Conservation (phyloP, 2,797 vertebrate species). For the Ciconia nigra region DNA sequence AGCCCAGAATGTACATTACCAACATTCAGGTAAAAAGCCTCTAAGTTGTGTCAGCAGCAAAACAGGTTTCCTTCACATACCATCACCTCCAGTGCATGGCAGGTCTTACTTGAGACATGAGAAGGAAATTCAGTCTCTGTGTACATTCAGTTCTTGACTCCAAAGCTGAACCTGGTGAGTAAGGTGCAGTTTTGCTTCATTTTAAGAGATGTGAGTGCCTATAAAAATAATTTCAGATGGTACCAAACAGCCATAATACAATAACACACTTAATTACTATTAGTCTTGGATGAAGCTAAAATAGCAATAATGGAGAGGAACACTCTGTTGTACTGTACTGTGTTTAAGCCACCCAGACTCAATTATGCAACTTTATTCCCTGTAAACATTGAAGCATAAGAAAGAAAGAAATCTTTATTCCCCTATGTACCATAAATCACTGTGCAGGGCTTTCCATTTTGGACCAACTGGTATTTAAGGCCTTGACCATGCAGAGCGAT, state of each 20-base stretch:
- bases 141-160: neutral
- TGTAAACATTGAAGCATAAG: neutral
- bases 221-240: neutral
- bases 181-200: neutral
- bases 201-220: neutral
- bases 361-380: neutral
- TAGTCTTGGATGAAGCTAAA: neutral
- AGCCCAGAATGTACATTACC: neutral
- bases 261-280: neutral
- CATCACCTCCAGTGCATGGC: neutral
- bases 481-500: neutral
- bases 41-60: neutral
- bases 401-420: neutral
- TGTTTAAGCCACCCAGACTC: neutral
- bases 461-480: neutral
- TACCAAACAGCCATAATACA: neutral
- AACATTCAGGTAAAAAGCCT: neutral
- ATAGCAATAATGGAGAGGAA: neutral
- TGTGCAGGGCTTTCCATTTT: neutral
- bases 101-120: neutral
- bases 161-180: neutral
- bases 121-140: neutral
- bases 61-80: neutral
- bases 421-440: neutral
- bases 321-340: accelerated